These are phyloP conservation scores for Onthophagus taurus DNA, from an alignment of 1,140 invertebrate species.

Conservation along the genomic window DNA sequence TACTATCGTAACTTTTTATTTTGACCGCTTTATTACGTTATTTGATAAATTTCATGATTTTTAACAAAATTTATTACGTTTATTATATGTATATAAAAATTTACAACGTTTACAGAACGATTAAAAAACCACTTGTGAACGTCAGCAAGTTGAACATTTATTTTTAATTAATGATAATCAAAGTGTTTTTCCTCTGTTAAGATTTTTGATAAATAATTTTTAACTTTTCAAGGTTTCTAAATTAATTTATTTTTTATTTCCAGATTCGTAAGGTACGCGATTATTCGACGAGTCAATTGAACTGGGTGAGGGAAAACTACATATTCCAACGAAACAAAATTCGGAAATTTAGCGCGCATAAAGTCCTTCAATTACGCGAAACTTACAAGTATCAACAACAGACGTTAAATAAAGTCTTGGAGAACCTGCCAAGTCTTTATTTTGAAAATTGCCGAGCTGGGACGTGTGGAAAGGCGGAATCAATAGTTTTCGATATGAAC, in stretches of 20 bases:
- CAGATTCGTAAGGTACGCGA: constrained; percentile 78
- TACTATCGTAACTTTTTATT: too few relatives aligned
- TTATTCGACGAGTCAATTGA: constrained; percentile 80
- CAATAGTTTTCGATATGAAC: constrained; percentile 59
- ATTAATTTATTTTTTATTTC: constrained; percentile 27
- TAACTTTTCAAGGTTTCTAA: too few relatives aligned
- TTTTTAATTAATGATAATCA: too few relatives aligned
- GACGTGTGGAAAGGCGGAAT: constrained; percentile 71
- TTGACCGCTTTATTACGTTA: too few relatives aligned
- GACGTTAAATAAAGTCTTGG: constrained; percentile 86
- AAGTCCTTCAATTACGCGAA: constrained; percentile 77
- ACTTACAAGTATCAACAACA: constrained; percentile 93
- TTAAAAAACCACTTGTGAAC: too few relatives aligned
- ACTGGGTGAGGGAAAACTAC: constrained; percentile 90
- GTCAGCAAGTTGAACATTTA: too few relatives aligned
- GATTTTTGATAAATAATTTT: too few relatives aligned
- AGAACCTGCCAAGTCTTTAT: constrained; percentile 86
- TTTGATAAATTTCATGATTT: too few relatives aligned
- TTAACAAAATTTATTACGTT: too few relatives aligned
- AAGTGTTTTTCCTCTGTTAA: too few relatives aligned
- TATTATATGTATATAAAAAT: too few relatives aligned
- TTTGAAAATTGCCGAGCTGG: constrained; percentile 87
- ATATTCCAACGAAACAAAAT: constrained; percentile 90
- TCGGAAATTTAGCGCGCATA: constrained; percentile 86
- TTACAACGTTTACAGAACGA: too few relatives aligned